Percentiles rank a stretch among this genome's conserved stretches.
phyloP scores from a whole-genome alignment of 2,797 vertebrate species.

The Pagetopsis macropterus region DNA sequence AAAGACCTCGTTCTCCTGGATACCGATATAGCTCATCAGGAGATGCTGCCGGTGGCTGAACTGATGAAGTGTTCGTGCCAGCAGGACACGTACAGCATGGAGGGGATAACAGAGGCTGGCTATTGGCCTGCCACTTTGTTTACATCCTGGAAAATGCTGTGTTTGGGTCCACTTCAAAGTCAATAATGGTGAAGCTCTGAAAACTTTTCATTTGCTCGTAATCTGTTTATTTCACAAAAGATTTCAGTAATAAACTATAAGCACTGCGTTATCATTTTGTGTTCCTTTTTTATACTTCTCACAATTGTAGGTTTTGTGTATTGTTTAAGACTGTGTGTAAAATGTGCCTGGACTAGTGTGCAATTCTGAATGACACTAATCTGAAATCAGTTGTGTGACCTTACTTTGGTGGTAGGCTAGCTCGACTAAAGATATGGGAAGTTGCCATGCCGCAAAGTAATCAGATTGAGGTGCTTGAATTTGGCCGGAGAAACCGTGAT shows the following conservation, averaged over 20 bases:
- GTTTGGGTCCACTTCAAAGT: conserved; percentile 23
- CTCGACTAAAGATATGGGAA: conserved; percentile 21
- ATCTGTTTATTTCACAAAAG: not conserved
- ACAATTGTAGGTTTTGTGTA: not conserved
- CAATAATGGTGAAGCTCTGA: conserved; percentile 1
- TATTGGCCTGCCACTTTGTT: conserved; percentile 56
- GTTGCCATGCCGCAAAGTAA: conserved; percentile 38
- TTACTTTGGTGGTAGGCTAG: conserved; percentile 19
- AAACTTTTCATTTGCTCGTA: not conserved
- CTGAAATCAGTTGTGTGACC: conserved; percentile 21
- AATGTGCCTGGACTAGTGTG: not conserved
- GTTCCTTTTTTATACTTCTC: not conserved
- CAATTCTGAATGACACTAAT: conserved; percentile 5
- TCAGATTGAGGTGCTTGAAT: conserved; percentile 47
- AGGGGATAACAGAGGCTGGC: conserved; percentile 29
- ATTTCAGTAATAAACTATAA: not conserved
- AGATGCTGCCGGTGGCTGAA: conserved; percentile 23
- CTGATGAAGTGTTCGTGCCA: conserved; percentile 15
- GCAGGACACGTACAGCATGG: conserved; percentile 24
- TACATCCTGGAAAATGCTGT: conserved; percentile 40
- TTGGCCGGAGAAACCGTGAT: conserved; percentile 50
- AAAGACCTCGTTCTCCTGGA: conserved; percentile 63
- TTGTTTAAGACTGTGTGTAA: not conserved
- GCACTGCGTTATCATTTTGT: not conserved
- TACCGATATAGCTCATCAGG: conserved; percentile 62